Evolutionary conservation across 2,888 invertebrate genomes (phyloP).

Genomic region (Eurytoma adleriae): DNA sequence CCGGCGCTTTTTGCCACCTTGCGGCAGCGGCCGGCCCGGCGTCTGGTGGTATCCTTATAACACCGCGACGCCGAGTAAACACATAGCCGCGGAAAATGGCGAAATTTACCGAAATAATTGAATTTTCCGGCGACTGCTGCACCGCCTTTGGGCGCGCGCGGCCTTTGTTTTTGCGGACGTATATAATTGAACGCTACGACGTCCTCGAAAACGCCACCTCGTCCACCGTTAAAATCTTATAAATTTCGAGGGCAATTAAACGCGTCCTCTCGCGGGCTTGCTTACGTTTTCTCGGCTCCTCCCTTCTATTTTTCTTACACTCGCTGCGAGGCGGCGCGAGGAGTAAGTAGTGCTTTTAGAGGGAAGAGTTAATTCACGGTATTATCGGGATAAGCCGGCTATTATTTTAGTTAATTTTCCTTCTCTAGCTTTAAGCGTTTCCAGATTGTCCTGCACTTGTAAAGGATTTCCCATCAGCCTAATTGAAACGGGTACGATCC

Average conservation of each 20-base stretch:
- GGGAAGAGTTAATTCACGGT: constrained; percentile 25
- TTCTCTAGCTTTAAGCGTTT: constrained; percentile 25
- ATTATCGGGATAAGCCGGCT: constrained; percentile 30
- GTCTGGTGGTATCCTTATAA: no score
- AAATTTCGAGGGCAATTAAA: not conserved
- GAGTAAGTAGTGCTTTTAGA: constrained; percentile 12
- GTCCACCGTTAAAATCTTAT: not conserved
- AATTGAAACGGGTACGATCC: no score
- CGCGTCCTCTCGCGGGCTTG: not conserved
- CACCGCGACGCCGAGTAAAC: constrained; percentile 23
- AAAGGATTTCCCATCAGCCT: constrained; percentile 18
- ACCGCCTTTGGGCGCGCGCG: not conserved
- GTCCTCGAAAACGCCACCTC: not conserved
- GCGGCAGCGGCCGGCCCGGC: not conserved
- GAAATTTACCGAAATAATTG: constrained; percentile 53
- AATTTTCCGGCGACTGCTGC: constrained; percentile 32
- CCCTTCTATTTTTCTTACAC: not conserved
- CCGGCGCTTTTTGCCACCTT: constrained; percentile 14
- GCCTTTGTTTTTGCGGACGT: constrained; percentile 18
- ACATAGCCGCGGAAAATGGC: constrained; percentile 42
- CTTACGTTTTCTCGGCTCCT: not conserved
- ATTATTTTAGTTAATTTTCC: constrained; percentile 15
- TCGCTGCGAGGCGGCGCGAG: not conserved
- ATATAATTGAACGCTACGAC: constrained; percentile 21
- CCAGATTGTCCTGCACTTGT: constrained; percentile 17